Base-by-base conservation (phyloP, 2,888 invertebrate species). In the Cosmia pyralina region DNA sequence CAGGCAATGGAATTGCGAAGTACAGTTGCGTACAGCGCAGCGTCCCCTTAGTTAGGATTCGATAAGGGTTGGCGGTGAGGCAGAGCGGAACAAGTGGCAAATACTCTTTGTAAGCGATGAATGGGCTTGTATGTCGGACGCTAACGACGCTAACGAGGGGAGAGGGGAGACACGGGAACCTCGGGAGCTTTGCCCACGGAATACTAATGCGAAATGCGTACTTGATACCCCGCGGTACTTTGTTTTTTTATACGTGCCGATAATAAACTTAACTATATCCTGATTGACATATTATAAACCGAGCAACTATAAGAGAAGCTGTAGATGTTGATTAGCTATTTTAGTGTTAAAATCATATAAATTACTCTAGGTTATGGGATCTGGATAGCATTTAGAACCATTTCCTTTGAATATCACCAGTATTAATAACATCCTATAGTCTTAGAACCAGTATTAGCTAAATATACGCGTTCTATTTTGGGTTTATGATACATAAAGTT, bases 81-180 rank as follows among this genome's bases (percentile, higher is more conserved):
- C 84, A 87, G 88, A 88, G 88, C 88, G 90, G 89, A 91, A 92
- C 94, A 94, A 95, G 94, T 94, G 95, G 89, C 90, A 88, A 86
- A 89, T 89, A 87, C 86, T 88, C 85, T 85, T 86, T 79, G 80
- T 84, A 82, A 87, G 89, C 91, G 89, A 90, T 91, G 88, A 88
- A 85, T 83, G 83, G 83, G 84, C 83, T 89, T 88, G 85, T 83
- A 77, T 79, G 73, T 75, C 71, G 77, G 72, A 73, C 85, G 82
- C 72, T 82, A 82, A 83, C 75, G 74, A 76, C 59, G 48, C 60
- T 69, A 64, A 57, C 64, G 58, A 80, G 62, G 81, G 77, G 79
- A 70, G 79, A 76, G 81, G 80, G 82, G 81, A 44, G 75, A 57
- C 67, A 68, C 58, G 53, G 69, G 68, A 64, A 67, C 58, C 46